Evolutionary conservation across 2,797 vertebrate genomes (phyloP), one percentile per base, ranked within the genome.

Genomic region (Syngnathus acus): DNA sequence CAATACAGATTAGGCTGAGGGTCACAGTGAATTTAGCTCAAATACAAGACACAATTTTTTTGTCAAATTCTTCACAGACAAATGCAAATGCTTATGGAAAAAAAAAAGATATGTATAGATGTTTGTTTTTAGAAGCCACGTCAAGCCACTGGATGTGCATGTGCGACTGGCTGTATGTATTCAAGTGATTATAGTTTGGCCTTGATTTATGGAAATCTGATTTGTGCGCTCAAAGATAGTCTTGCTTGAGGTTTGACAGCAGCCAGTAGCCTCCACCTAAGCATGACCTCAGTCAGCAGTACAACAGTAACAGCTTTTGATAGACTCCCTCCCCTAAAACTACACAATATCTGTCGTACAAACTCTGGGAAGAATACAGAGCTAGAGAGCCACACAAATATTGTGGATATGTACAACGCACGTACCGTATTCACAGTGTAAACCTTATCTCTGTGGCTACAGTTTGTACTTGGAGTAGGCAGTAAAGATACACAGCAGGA

Each of bases 181-280:
- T 7, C 16, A 21, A 42, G 42, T 65, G 61, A 76, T 74, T 70
- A 70, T 42, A 32, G 50, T 66, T 79, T 79, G 66, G 43, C 66
- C 42, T 59, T 67, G 69, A 75, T 80, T 72, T 76, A 60, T 78
- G 79, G 65, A 39, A 61, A 66, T 68, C 40, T 68, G 64, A 74
- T 70, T 72, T 71, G 66, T 68, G 32, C 38, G 26, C 71, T 13
- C 69, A 78, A 82, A 83, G 66, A 68, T 61, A 60, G 51, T 9
- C 62, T 77, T 48, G 62, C 67, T 72, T 72, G 73, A 73, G 72
- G 61, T 74, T 40, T 50, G 75, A 47, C 70, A 73, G 62, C 63
- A 68, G 60, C 32, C 74, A 51, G 70, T 48, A 71, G 67, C 68
- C 71, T 72, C 78, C 79, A 71, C 76, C 83, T 74, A 77, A 50